phyloP scores from a whole-genome alignment of 2,113 vertebrate genomes.

The Eudorcas thomsonii region DNA sequence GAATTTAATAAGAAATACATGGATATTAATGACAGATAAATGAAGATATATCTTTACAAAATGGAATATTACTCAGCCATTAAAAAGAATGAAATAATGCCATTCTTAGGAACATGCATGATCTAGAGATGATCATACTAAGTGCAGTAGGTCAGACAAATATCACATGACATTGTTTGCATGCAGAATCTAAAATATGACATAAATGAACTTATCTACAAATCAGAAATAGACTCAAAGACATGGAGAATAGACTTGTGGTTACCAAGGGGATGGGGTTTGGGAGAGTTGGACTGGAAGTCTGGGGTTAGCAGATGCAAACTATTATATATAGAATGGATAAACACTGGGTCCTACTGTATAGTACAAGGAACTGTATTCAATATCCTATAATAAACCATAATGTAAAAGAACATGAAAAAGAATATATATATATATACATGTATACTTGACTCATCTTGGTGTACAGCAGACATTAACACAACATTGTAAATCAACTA shows the following conservation, averaged over 20 bases:
- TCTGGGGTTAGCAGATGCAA: neutral
- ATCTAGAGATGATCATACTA: neutral
- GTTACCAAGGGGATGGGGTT: neutral
- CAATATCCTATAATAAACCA: neutral
- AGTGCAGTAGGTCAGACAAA: neutral
- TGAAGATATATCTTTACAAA: neutral
- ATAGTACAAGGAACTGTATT: neutral
- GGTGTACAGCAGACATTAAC: neutral
- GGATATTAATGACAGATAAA: neutral
- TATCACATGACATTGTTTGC: neutral
- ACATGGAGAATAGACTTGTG: neutral
- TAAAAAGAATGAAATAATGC: neutral
- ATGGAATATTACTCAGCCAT: neutral
- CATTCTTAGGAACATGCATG: neutral
- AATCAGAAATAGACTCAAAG: neutral
- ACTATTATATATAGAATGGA: neutral
- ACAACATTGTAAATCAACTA: neutral
- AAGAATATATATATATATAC: neutral
- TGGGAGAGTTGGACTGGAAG: neutral
- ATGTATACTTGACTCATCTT: neutral
- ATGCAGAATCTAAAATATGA: neutral
- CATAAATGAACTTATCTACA: neutral
- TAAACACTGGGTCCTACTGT: neutral
- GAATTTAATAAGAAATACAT: neutral
- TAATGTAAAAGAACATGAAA: neutral